These are phyloP conservation scores for Mus pahari DNA, from an alignment of 2,113 vertebrate species.

Conservation along the genomic window DNA sequence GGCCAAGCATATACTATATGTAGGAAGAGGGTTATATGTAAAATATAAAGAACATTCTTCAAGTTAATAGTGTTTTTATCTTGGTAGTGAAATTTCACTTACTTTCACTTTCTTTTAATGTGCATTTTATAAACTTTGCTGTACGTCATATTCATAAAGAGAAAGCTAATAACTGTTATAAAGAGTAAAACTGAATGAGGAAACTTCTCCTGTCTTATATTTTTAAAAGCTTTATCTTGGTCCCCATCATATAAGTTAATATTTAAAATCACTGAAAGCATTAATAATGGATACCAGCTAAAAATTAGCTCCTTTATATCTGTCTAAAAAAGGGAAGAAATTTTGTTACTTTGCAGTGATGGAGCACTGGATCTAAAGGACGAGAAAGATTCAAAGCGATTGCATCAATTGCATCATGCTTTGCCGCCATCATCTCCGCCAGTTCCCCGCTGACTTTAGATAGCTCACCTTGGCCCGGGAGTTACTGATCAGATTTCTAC, in stretches of 20 bases:
- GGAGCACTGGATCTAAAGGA: neutral
- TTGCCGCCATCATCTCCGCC: neutral
- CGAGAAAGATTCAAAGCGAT: neutral
- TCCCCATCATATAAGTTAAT: neutral
- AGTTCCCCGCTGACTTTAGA: neutral
- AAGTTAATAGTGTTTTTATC: conserved; percentile 14
- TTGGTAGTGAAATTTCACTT: neutral
- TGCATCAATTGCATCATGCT: no score
- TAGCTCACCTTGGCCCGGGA: neutral
- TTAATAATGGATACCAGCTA: conserved; percentile 36
- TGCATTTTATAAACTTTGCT: neutral
- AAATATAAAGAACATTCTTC: conserved; percentile 15
- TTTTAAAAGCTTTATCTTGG: neutral
- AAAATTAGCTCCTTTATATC: neutral
- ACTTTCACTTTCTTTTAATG: conserved; percentile 8
- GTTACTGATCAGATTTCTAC: neutral
- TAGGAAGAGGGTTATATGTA: neutral
- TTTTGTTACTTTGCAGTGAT: conserved; percentile 27
- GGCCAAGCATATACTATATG: no score
- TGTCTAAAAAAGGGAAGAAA: neutral
- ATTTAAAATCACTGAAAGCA: conserved; percentile 38
- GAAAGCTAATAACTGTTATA: conserved; percentile 5
- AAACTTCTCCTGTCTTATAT: neutral
- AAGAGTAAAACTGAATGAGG: conserved; percentile 12
- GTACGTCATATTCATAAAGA: neutral